Evolutionary conservation across 1,140 invertebrate genomes (phyloP), one percentile per base, ranked within the genome.

Genomic region (Rhizoglyphus robini): DNA sequence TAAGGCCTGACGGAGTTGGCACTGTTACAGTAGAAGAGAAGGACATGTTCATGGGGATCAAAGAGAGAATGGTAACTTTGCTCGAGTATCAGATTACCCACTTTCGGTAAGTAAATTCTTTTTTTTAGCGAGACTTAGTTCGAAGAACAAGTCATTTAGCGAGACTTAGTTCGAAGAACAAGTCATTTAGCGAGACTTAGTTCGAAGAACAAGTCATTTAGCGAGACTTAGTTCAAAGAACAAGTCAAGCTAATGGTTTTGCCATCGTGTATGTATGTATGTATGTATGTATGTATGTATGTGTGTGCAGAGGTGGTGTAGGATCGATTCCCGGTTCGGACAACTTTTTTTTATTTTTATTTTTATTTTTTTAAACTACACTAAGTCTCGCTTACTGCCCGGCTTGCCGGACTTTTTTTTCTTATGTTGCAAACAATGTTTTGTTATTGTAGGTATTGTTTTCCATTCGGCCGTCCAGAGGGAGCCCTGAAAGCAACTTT

Each of bases 11-110:
- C 79, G 94, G 95, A 20, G 92, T 98, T 68, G 94, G 94, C 67
- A 98, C 95, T 70, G 95, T 99, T 66, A 91, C 91, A 3, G 84
- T 91, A 72, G 92, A 95, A 74, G 96, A 99, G 75, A 96, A 95
- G 74, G 93, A 97, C 72, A 93, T 93, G 73, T 99, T 98, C 78
- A 87, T 92, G 65, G 90, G 96, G 75, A 90, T 99, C 65, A 98
- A 97, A 76, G 94, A 98, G 73, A 81, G 94, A 57, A 79, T 99
- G 61, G 83, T 89, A 72, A 84, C 90, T 70, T 79, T 98, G 63
- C 78, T 99, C 49, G 95, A 99, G 77, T 87, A 95, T 77, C 96
- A 99, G 82, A 96, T 99, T 66, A 99, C 96, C 3, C 96, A 99
- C 81, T 99, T 99, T 79, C 85, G 91, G 86, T 88, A 81, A 73